phyloP scores from a whole-genome alignment of 2,113 vertebrate species.

The Fukomys damarensis region DNA sequence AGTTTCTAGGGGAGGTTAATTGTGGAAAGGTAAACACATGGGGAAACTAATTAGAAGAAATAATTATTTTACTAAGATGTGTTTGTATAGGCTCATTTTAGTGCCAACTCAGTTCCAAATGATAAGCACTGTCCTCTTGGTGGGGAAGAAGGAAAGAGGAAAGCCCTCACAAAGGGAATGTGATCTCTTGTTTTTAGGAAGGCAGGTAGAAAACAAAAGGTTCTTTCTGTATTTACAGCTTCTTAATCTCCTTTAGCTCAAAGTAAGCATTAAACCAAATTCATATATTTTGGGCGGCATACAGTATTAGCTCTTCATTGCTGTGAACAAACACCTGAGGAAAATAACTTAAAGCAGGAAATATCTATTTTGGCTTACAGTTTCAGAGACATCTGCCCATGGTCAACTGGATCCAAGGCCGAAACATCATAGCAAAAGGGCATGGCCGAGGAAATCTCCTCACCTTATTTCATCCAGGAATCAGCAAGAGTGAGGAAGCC shows the following conservation, averaged over 20 bases:
- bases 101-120: background rate
- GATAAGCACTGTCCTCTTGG: background rate
- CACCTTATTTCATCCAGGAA: background rate
- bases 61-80: background rate
- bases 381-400: background rate
- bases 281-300: background rate
- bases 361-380: background rate
- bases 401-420: background rate
- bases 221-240: background rate
- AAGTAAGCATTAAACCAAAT: background rate
- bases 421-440: background rate
- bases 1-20: background rate
- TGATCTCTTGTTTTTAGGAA: background rate
- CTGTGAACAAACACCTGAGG: background rate
- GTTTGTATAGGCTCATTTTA: background rate
- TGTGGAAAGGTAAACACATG: background rate
- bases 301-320: background rate
- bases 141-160: background rate
- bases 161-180: background rate
- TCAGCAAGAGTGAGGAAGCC: background rate
- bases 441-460: background rate
- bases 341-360: background rate
- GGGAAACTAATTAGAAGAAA: background rate
- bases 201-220: background rate
- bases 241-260: slow-evolving; percentile 3